phyloP scores from a whole-genome alignment of 2,888 invertebrate genomes.

The Phania funesta region DNA sequence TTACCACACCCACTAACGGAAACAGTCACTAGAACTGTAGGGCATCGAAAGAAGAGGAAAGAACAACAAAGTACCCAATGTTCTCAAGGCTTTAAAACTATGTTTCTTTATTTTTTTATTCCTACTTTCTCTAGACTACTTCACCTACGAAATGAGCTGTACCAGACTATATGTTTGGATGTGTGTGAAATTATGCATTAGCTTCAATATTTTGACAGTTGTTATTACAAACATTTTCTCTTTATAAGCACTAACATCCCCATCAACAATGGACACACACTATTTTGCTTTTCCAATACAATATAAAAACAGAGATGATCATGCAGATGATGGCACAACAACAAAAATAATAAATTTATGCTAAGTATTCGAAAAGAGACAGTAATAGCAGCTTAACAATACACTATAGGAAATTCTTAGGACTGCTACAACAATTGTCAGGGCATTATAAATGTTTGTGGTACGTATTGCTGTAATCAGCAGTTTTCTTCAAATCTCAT shows the following conservation, averaged over 20 bases:
- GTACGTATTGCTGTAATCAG: slow-evolving; percentile 10
- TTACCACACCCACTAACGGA: no score
- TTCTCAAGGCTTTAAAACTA: background rate
- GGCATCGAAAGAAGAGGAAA: background rate
- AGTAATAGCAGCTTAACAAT: background rate
- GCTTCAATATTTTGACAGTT: slow-evolving; percentile 48
- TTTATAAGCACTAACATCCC: background rate
- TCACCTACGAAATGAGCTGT: no score
- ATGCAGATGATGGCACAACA: slow-evolving; percentile 13
- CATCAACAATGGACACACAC: slow-evolving; percentile 4
- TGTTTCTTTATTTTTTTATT: background rate
- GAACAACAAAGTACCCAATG: background rate
- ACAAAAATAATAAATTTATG: slow-evolving; percentile 46
- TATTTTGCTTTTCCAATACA: background rate
- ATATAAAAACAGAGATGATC: background rate
- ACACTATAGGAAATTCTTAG: background rate
- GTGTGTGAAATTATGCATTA: no score
- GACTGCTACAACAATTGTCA: background rate
- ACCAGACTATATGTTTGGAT: no score
- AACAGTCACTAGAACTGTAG: background rate
- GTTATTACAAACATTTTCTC: slow-evolving; percentile 31
- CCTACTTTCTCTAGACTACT: background rate
- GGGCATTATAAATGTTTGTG: background rate
- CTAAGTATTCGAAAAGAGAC: slow-evolving; percentile 47
- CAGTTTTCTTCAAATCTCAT: slow-evolving; percentile 25